These are phyloP conservation scores for Nudaria mundana DNA, from an alignment of 2,888 invertebrate species.

Conservation along the genomic window DNA sequence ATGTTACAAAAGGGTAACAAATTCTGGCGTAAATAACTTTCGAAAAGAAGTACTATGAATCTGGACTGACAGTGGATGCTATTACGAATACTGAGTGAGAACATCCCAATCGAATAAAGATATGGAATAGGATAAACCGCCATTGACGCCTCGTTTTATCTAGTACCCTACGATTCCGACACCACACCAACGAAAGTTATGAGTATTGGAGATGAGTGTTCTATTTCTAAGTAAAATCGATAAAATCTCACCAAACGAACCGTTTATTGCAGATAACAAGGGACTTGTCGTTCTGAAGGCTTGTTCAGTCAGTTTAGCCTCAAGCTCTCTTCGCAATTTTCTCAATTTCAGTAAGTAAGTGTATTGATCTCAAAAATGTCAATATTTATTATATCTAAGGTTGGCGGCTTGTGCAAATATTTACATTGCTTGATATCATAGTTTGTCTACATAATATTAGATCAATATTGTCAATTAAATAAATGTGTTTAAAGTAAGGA, in stretches of 20 bases:
- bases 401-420: not conserved
- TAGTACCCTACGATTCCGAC: constrained; percentile 38
- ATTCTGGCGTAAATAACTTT: no score
- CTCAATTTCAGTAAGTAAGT: not conserved
- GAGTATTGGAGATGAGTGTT: no score
- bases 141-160: constrained; percentile 43
- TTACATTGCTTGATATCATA: no score
- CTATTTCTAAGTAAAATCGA: constrained; percentile 28
- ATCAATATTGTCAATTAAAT: no score
- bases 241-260: constrained; percentile 32
- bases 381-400: constrained; percentile 19
- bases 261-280: constrained; percentile 32
- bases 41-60: no score
- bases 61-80: no score
- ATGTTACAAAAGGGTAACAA: no score
- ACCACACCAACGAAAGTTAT: constrained; percentile 37
- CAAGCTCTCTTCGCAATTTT: constrained; percentile 18
- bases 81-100: no score
- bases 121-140: constrained; percentile 42
- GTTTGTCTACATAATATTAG: no score
- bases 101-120: no score
- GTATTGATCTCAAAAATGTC: constrained; percentile 24
- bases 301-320: constrained; percentile 25
- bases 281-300: constrained; percentile 31
- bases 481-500: no score